Evolutionary conservation across 2,888 invertebrate genomes (phyloP), one percentile per base, ranked within the genome.

Genomic region (Dasysyrphus albostriatus): DNA sequence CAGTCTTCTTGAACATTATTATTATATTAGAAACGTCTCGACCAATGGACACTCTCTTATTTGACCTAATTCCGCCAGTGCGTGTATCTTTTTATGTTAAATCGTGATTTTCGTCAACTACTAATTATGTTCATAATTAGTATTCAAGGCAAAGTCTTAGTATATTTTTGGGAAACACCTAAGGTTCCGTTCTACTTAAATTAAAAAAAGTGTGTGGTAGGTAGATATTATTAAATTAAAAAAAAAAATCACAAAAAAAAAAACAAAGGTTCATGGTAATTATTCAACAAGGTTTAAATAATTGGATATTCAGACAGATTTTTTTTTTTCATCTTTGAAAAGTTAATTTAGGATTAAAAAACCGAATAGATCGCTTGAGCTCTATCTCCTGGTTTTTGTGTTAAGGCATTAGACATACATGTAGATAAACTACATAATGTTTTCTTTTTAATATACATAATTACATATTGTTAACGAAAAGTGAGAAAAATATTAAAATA

Each of bases 131-230:
- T 8, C 8, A 8, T 39, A 42, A 61, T 42, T 61, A 61, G 61
- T 24, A 61, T 42, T 61, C 39, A 61, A 3, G 19, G 37, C 54
- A 6, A 61, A 42, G 7, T 61, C 44, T 61, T 2, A 6, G 1
- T 32, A 6, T 73, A 6, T 59, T 54, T 77, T 61, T 44, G 58
- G 70, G 59, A 65, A 58, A 67, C 65, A 65, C 58, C 65, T 47
- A 3, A 67, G 34, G 58, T 79, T 75, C 37, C 58, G 63, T 69
- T 63, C 79, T 75, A 61, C 34, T 56, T 61, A 54, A 54, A 7
- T 29, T 29, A 0, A 7, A 29, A 54, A 19, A 42, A 24, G 3
- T 24, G 24, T 24, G 29, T 42, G 51, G 47, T 51, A 19, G 12
- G 16, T 29, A 19, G 12, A 10, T 29, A 9, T 47, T 9, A 47